Evolutionary conservation across 2,888 invertebrate species (phyloP).

Genomic region (Amiota communis): DNA sequence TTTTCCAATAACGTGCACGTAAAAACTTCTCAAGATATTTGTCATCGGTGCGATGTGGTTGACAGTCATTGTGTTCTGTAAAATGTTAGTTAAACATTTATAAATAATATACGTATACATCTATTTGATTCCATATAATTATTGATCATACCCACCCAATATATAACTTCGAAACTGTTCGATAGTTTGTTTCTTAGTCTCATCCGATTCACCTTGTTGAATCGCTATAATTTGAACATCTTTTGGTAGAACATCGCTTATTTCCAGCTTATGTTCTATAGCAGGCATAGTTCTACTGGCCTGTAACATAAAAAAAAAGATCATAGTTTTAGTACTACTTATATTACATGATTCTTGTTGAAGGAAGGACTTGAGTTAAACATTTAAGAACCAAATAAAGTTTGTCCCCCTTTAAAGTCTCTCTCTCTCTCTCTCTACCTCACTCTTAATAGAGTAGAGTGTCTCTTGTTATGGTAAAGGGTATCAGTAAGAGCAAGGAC

Average conservation of each 20-base stretch:
- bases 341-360: no score
- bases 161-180: slow-evolving; percentile 84
- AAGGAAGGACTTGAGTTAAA: no score
- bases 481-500: no score
- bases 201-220: slow-evolving; percentile 81
- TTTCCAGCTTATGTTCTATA: slow-evolving; percentile 75
- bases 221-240: slow-evolving; percentile 80
- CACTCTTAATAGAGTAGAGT: no score
- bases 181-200: slow-evolving; percentile 79
- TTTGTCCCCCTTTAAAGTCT: no score
- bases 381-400: no score
- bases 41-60: slow-evolving; percentile 84
- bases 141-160: slow-evolving; percentile 75
- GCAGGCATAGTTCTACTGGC: slow-evolving; percentile 56
- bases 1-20: slow-evolving; percentile 82
- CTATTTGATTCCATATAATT: background rate
- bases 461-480: no score
- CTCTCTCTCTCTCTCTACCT: no score
- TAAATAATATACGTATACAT: background rate
- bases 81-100: slow-evolving; percentile 47
- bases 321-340: background rate
- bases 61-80: slow-evolving; percentile 83
- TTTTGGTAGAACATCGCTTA: slow-evolving; percentile 78
- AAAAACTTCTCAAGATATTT: slow-evolving; percentile 83
- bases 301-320: slow-evolving; percentile 4